Evolutionary conservation across 2,888 invertebrate genomes (phyloP), one percentile per base, ranked within the genome.

Genomic region (Lymantria dispar): DNA sequence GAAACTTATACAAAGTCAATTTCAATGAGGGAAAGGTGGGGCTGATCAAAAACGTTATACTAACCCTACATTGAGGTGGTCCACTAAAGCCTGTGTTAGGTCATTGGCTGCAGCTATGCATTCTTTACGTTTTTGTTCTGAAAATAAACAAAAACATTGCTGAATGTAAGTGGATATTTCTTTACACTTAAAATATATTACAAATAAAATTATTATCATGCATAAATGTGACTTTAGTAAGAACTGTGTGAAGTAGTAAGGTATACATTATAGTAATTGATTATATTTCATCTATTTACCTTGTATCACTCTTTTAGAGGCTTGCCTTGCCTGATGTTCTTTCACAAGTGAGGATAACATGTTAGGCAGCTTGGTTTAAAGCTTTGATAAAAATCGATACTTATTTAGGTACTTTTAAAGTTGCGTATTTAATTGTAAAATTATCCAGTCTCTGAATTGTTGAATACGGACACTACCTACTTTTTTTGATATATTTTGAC

Each of bases 11-110:
- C 22, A 22, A 8, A 13, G 9, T 22, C 22, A 22, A 12, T 44
- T 40, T 31, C 36, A 36, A 36, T 36, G 36, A 2, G 3, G 7
- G 7, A 36, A 36, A 22, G 11, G 3, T 3, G 5, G 22, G 22
- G 36, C 11, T 36, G 8, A 1, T 7, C 14, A 37, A 48, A 30
- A 38, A 9, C 7, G 30, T n/a, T n/a, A n/a, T 61, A 73, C 92
- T 88, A 92, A 98, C 98, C 99, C 98, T 65, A 98, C 97, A 93
- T 99, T 99, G 15, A 99, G 92, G 83, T 99, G 98, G 85, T 99
- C 99, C 0, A 99, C 99, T 33, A 99, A 92, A 33, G 98, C 95
- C 80, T 98, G 97, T 0, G 99, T 98, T 58, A 99, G 91, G 71
- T 97, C 96, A 80, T 97, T 98, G 1, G 99, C 98, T 48, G 99